Evolutionary conservation across 2,797 vertebrate species (phyloP).

Genomic region (Bradypus variegatus): DNA sequence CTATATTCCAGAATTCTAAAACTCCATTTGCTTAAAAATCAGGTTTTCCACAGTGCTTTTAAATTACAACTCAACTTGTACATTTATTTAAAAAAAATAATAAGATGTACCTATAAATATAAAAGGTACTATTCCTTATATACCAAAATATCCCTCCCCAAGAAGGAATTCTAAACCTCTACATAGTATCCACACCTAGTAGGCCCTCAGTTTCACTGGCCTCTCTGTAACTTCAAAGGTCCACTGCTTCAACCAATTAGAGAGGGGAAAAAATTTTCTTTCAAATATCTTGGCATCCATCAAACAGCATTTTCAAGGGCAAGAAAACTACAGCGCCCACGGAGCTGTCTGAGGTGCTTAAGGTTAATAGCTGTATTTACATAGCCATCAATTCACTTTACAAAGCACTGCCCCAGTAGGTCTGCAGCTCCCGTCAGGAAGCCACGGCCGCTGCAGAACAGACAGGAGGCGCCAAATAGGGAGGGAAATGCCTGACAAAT

Average conservation of each 20-base stretch:
- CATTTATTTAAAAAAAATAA: not conserved
- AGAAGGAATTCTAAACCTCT: not conserved
- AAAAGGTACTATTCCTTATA: not conserved
- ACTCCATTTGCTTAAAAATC: not conserved
- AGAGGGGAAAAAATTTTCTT: not conserved
- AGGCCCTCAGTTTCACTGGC: not conserved
- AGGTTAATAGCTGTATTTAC: conserved; percentile 61
- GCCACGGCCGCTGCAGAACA: not conserved
- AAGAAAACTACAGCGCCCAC: conserved; percentile 29
- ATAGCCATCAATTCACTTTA: conserved; percentile 55
- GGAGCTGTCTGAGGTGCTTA: conserved; percentile 46
- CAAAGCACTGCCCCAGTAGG: conserved; percentile 13
- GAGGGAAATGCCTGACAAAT: not conserved
- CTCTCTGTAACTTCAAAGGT: not conserved
- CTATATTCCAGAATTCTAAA: not conserved
- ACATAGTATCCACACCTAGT: not conserved
- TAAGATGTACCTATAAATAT: not conserved
- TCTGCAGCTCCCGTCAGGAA: not conserved
- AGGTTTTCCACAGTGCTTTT: conserved; percentile 3
- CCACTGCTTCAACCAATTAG: not conserved
- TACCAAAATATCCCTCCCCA: not conserved
- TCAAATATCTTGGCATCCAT: conserved; percentile 27
- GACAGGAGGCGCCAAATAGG: not conserved
- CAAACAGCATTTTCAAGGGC: conserved; percentile 53
- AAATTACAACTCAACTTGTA: not conserved